phyloP scores from a whole-genome alignment of 2,797 vertebrate species.

The Siniperca undulata region DNA sequence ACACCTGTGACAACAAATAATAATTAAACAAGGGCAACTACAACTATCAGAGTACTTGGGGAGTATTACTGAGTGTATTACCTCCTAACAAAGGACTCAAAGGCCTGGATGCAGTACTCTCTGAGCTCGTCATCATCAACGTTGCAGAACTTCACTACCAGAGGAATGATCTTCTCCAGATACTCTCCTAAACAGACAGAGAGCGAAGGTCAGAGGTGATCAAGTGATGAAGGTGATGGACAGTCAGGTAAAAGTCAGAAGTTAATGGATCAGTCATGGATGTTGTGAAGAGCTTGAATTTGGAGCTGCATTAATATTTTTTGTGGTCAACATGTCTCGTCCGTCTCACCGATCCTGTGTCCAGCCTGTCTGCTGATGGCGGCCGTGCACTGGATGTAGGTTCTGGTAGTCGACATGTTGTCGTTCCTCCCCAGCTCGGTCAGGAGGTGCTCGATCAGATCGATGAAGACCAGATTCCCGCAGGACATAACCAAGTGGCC shows the following conservation, averaged over 20 bases:
- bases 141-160: slow-evolving; percentile 99
- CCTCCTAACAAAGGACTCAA: slow-evolving; percentile 99
- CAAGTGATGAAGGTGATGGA: too few relatives aligned
- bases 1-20: slow-evolving; percentile 54
- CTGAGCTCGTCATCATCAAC: slow-evolving; percentile 97
- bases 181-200: slow-evolving; percentile 88
- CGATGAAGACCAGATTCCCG: slow-evolving; percentile 98
- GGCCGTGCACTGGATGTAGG: slow-evolving; percentile 99
- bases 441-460: slow-evolving; percentile 98
- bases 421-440: slow-evolving; percentile 97
- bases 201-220: neutral
- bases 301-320: too few relatives aligned
- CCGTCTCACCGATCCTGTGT: slow-evolving; percentile 93
- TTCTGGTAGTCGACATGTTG: slow-evolving; percentile 99
- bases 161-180: slow-evolving; percentile 96
- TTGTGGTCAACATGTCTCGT: neutral
- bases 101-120: slow-evolving; percentile 99
- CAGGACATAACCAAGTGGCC: slow-evolving; percentile 99
- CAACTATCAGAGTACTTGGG: rapidly evolving
- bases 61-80: slow-evolving; percentile 56
- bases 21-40: neutral
- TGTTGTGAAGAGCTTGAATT: too few relatives aligned
- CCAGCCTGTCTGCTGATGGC: slow-evolving; percentile 99
- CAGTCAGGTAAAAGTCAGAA: too few relatives aligned
- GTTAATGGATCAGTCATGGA: too few relatives aligned